These are phyloP conservation scores for Drosophila hamatofila DNA, from an alignment of 2,888 invertebrate species.

Conservation along the genomic window DNA sequence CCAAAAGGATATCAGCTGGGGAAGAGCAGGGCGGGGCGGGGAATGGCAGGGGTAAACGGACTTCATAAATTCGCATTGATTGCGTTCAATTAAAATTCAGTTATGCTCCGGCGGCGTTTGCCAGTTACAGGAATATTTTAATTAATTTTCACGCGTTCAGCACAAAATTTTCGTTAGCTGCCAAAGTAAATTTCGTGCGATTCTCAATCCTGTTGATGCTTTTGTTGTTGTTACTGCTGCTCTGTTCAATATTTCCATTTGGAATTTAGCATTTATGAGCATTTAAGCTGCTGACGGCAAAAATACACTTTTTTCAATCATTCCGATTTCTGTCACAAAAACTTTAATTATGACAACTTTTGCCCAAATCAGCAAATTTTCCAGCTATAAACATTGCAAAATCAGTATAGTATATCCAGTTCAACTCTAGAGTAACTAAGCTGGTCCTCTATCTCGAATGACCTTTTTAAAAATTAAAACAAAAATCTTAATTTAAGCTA, in stretches of 20 bases:
- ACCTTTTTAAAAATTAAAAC: too few relatives aligned
- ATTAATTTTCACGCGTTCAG: constrained; percentile 85
- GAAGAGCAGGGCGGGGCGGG: neutral
- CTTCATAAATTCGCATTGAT: constrained; percentile 84
- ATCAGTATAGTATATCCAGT: neutral
- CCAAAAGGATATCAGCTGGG: constrained; percentile 5
- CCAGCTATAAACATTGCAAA: constrained; percentile 2
- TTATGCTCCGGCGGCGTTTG: constrained; percentile 81
- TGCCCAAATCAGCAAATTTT: constrained; percentile 40
- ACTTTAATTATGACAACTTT: constrained; percentile 53
- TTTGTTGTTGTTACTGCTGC: constrained; percentile 17
- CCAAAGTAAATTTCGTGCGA: constrained; percentile 55
- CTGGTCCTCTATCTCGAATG: too few relatives aligned
- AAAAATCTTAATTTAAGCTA: too few relatives aligned
- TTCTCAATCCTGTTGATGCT: constrained; percentile 31
- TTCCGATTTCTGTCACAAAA: constrained; percentile 35
- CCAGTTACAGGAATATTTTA: constrained; percentile 83
- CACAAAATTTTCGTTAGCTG: constrained; percentile 73
- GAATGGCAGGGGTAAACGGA: constrained; percentile 34
- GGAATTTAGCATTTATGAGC: constrained; percentile 52
- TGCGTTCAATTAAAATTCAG: constrained; percentile 85
- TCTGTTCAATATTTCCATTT: constrained; percentile 46
- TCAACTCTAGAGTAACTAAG: neutral
- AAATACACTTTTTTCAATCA: constrained; percentile 38
- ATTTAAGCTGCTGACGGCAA: constrained; percentile 48